Percentiles rank a stretch among this genome's conserved stretches.
Evolutionary conservation across 2,888 invertebrate species (phyloP).

Genomic region (Labia minor): DNA sequence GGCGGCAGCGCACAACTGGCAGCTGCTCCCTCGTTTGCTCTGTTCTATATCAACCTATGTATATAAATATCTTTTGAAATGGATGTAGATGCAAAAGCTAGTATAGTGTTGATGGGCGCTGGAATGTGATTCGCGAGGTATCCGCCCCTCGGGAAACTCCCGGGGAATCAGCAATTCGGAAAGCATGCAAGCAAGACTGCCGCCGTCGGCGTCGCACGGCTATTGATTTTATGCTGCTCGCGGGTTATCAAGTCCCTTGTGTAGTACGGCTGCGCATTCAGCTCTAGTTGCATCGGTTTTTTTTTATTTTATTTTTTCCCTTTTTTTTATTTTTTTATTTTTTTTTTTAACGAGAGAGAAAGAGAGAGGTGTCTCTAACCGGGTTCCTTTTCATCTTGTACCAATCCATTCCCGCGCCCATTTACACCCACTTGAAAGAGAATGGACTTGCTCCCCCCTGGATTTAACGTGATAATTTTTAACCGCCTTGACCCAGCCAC

Average conservation of each 20-base stretch:
- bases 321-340: background rate
- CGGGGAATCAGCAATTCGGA: background rate
- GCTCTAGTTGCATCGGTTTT: background rate
- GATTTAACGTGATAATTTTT: background rate
- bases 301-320: conserved; percentile 8
- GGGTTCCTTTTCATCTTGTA: background rate
- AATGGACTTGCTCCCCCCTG: background rate
- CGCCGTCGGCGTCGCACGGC: no score
- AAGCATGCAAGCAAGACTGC: background rate
- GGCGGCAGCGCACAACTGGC: background rate
- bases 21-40: background rate
- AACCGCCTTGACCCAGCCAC: background rate
- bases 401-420: background rate
- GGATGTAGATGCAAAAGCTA: background rate
- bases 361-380: background rate
- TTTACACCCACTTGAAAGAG: background rate
- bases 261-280: background rate
- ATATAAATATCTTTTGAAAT: background rate
- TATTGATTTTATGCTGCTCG: conserved; percentile 3
- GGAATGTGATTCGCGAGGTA: background rate
- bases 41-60: background rate
- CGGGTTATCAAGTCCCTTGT: background rate
- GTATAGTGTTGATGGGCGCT: background rate
- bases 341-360: no score
- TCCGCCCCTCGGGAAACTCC: background rate